These are phyloP conservation scores for Drosophila subquinaria DNA, from an alignment of 2,888 invertebrate genomes.

Conservation along the genomic window DNA sequence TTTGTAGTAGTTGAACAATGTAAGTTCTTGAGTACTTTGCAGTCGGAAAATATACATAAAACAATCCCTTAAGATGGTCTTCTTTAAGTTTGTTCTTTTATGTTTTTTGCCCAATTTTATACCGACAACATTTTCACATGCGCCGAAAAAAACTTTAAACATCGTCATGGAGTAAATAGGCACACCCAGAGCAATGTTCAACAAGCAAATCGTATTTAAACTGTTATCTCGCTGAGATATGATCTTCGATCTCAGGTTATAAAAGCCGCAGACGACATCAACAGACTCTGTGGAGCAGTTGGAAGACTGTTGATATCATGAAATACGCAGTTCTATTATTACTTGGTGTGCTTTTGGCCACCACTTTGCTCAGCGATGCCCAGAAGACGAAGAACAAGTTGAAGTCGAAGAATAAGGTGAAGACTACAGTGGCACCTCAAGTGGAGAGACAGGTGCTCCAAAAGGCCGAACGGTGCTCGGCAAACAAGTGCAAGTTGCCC, in stretches of 20 bases:
- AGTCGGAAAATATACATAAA: neutral
- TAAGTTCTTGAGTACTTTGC: neutral
- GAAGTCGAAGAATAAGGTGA: slow-evolving; percentile 56
- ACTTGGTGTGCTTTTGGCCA: slow-evolving; percentile 53
- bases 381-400: slow-evolving; percentile 53
- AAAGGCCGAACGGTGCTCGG: slow-evolving; percentile 66
- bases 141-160: slow-evolving; percentile 8
- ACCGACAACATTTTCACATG: neutral
- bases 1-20: slow-evolving; percentile 25
- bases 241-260: slow-evolving; percentile 31
- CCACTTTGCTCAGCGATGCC: slow-evolving; percentile 32
- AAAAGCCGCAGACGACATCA: slow-evolving; percentile 25
- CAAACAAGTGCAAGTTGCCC: slow-evolving; percentile 72
- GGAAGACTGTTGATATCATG: slow-evolving; percentile 42
- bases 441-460: slow-evolving; percentile 25
- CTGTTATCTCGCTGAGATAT: slow-evolving; percentile 53
- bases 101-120: neutral
- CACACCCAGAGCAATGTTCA: slow-evolving; percentile 57
- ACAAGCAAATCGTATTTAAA: slow-evolving; percentile 61
- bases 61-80: slow-evolving; percentile 1
- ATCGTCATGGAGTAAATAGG: slow-evolving; percentile 23
- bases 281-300: neutral
- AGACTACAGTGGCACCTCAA: slow-evolving; percentile 2
- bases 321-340: slow-evolving; percentile 52
- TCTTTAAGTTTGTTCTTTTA: neutral